Conservation (phyloP, 2,888 invertebrate species). For the Stenodema calcarata region DNA sequence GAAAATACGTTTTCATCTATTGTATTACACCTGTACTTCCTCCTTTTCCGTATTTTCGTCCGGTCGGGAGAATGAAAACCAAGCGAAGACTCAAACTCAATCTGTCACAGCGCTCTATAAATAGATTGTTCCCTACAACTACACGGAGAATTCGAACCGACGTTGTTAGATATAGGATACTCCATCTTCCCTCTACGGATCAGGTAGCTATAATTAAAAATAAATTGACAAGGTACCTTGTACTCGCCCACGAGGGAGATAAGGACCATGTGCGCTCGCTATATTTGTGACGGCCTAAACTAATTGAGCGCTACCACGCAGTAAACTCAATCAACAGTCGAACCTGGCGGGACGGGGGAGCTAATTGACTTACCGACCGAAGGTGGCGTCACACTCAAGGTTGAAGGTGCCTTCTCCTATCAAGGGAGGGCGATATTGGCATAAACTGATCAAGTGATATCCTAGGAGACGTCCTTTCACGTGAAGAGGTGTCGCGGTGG, state of each 20-base stretch:
- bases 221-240: neutral
- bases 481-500: neutral
- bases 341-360: neutral
- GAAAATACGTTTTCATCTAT: no score
- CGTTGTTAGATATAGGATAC: neutral
- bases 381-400: slow-evolving; percentile 10
- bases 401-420: neutral
- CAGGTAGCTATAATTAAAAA: neutral
- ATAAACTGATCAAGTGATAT: slow-evolving; percentile 18
- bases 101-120: neutral
- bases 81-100: neutral
- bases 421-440: neutral
- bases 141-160: neutral
- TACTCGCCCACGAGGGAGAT: neutral
- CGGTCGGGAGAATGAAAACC: neutral
- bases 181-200: neutral
- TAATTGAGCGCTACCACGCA: neutral
- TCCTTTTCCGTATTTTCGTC: no score
- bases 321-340: slow-evolving; percentile 4
- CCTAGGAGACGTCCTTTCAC: neutral
- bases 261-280: neutral
- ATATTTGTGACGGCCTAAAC: slow-evolving; percentile 11
- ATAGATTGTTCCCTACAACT: neutral
- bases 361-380: slow-evolving; percentile 5
- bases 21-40: neutral